phyloP scores from a whole-genome alignment of 2,113 vertebrate species.

The Mormoops blainvillei region DNA sequence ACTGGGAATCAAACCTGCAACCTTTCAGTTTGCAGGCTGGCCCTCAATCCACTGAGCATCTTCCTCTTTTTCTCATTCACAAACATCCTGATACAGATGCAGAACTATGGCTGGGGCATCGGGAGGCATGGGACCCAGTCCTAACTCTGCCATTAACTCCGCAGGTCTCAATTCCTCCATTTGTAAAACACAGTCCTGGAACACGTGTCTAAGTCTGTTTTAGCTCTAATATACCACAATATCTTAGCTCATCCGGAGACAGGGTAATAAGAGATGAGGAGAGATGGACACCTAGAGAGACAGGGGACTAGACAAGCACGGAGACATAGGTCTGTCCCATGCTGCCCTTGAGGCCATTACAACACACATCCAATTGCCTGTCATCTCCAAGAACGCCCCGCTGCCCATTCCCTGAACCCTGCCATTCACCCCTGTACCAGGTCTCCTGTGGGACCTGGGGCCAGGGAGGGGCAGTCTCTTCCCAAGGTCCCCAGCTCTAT shows the following conservation, averaged over 20 bases:
- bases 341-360: neutral
- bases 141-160: neutral
- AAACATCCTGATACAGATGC: neutral
- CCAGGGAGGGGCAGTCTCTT: neutral
- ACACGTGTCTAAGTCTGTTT: neutral
- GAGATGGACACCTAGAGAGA: neutral
- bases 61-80: neutral
- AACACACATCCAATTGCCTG: neutral
- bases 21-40: no score
- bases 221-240: neutral
- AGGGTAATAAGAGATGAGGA: neutral
- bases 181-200: neutral
- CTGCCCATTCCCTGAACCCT: neutral
- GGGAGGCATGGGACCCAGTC: neutral
- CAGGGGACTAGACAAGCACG: neutral
- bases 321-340: neutral
- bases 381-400: neutral
- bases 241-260: neutral
- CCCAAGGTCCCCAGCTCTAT: neutral
- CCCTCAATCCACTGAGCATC: no score
- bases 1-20: no score
- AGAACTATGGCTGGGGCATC: neutral
- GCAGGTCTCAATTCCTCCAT: neutral
- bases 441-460: neutral
- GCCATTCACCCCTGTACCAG: no score